Conservation (phyloP, 2,113 vertebrate genomes). For the Catharus fuscescens region DNA sequence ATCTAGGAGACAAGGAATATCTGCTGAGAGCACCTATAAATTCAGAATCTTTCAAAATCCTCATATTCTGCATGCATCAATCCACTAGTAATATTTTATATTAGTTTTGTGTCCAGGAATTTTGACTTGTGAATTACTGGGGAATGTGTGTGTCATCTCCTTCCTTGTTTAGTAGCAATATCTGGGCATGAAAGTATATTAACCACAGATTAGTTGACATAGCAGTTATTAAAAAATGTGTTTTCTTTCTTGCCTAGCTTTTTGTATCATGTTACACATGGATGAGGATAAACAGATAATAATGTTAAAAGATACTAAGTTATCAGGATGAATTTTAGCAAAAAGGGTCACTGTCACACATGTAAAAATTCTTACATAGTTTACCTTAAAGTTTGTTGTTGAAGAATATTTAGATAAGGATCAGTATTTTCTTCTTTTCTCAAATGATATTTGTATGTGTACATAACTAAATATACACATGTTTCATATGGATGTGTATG, state of each 20-base stretch:
- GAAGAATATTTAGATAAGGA: not conserved
- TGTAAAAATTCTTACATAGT: not conserved
- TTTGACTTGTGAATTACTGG: not conserved
- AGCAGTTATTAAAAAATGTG: not conserved
- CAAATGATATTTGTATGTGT: not conserved
- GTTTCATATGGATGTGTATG: not conserved
- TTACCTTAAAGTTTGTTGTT: not conserved
- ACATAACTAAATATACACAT: not conserved
- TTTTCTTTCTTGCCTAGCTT: not conserved
- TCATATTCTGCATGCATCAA: not conserved
- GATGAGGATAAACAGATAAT: not conserved
- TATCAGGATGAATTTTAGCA: constrained; percentile 1
- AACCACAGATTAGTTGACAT: not conserved
- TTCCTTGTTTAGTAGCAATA: not conserved
- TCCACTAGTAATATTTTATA: too few relatives aligned
- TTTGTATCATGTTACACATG: not conserved
- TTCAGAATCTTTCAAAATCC: not conserved
- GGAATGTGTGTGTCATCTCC: not conserved
- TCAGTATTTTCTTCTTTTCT: not conserved
- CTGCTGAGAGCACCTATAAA: not conserved
- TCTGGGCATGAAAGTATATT: not conserved
- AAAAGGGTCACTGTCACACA: not conserved
- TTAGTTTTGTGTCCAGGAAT: not conserved
- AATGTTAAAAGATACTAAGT: not conserved
- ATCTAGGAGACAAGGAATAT: not conserved